Evolutionary conservation across 92 coral and sea anemone genomes (phyloP), one percentile per base, ranked within the genome.

Genomic region (Palythoa heliodiscus): DNA sequence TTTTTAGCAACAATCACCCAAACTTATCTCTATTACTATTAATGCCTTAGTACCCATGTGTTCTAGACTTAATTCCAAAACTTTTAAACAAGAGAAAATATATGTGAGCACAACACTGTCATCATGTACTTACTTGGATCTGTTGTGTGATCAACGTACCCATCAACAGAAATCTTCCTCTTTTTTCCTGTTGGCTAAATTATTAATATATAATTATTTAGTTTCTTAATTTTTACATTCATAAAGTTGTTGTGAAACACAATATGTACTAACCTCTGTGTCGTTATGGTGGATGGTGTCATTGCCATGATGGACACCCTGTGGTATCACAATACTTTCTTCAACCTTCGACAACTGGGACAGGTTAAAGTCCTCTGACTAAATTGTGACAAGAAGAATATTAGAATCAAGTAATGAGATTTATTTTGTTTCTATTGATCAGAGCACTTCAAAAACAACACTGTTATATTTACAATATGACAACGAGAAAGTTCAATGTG

Each of bases 351-450:
- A 70, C 55, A 93, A 78, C 77, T 91, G 76, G 37, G 85, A 85
- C 25, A 88, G 39, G 47, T 76, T 86, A 75, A 94, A 96, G 79
- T 73, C 71, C 48, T 94, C 99, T 43, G 98, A 91, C 99, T 96
- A 73, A 83, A 94, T 87, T 40, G 35, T 29, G 35, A 40, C 14
- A 86, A 82, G 81, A 73, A 75, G 69, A 13, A 48, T 11, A 48
- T 7, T 20, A 43, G 7, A 43, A 43, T 43, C 7, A 43, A 8
- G 9, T 43, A 5, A 5, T 43, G 9, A 43, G 50, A 43, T 43
- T 43, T 8, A 43, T 5, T 43, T 43, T 43, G 50, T 5, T 43
- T 43, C 50, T 43, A 43, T 43, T 43, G 7, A 43, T 43, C 50
- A 43, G 7, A 43, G 4, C 9, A 43, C 50, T 43, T 43, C 7